Conservation (phyloP, 2,113 vertebrate genomes). For the Vidua chalybeata region DNA sequence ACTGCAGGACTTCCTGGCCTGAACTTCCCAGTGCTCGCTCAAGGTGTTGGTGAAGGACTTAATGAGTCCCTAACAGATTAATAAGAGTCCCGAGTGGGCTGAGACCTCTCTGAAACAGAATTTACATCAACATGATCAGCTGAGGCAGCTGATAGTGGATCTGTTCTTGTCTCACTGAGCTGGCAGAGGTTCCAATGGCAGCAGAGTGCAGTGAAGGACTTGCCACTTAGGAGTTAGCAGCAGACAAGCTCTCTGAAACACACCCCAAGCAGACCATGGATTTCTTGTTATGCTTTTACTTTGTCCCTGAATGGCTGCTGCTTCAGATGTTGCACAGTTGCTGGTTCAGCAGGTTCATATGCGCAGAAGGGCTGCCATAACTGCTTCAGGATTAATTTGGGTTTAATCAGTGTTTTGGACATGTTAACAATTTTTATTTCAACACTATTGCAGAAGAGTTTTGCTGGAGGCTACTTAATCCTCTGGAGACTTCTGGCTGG, state of each 20-base stretch:
- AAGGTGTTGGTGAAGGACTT: not conserved
- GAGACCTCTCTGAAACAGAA: not conserved
- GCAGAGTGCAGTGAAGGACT: not conserved
- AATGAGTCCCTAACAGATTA: not conserved
- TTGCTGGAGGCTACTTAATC: not conserved
- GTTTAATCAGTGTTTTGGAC: slow-evolving; percentile 19
- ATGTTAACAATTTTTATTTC: slow-evolving; percentile 28
- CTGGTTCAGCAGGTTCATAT: not conserved
- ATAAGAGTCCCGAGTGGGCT: not conserved
- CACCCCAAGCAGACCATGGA: not conserved
- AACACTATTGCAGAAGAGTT: slow-evolving; percentile 10
- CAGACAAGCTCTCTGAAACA: not conserved
- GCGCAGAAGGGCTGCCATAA: not conserved
- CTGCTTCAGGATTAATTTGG: not conserved
- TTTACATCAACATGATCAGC: not conserved
- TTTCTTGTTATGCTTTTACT: not conserved
- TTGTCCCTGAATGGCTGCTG: not conserved
- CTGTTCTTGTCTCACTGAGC: not conserved
- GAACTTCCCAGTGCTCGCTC: not conserved
- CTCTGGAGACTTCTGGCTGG: not conserved
- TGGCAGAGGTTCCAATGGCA: not conserved
- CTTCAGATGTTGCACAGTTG: not conserved
- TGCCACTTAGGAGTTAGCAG: not conserved
- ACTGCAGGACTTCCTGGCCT: not conserved
- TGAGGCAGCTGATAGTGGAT: not conserved